Evolutionary conservation across 2,888 invertebrate species (phyloP).

Genomic region (Tiliacea aurago): DNA sequence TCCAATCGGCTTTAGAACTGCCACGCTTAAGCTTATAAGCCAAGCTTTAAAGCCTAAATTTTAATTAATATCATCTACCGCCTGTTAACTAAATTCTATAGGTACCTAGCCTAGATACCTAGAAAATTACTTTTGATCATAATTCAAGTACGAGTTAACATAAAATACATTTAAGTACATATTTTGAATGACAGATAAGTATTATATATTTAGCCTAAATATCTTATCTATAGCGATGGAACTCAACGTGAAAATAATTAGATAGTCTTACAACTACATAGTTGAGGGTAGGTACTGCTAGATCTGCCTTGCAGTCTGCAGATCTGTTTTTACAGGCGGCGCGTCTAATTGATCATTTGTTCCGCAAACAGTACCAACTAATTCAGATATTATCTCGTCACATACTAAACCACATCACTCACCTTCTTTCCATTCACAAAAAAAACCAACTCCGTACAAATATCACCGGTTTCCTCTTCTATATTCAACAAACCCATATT

Average conservation of each 20-base stretch:
- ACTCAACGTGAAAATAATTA: background rate
- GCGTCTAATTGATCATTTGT: conserved; percentile 26
- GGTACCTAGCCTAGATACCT: conserved; percentile 3
- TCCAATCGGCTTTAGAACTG: background rate
- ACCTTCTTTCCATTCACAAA: conserved; percentile 90
- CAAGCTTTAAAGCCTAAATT: background rate
- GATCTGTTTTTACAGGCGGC: background rate
- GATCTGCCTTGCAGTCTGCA: background rate
- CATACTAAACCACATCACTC: conserved; percentile 49
- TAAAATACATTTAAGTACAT: conserved; percentile 1
- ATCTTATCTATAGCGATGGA: conserved; percentile 32
- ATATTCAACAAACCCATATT: conserved; percentile 82
- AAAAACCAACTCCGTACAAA: conserved; percentile 82
- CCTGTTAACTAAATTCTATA: background rate
- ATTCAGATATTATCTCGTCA: conserved; percentile 22
- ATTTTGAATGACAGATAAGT: conserved; percentile 32
- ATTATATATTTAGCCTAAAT: conserved; percentile 23
- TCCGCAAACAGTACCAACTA: conserved; percentile 25
- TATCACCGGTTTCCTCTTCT: conserved; percentile 78
- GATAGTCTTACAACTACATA: background rate
- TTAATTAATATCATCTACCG: background rate
- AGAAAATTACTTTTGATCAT: conserved; percentile 6
- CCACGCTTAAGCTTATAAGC: background rate
- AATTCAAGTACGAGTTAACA: background rate
- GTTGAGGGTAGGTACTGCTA: background rate